phyloP scores from a whole-genome alignment of 92 coral and sea anemone species.

The Metridium senile region DNA sequence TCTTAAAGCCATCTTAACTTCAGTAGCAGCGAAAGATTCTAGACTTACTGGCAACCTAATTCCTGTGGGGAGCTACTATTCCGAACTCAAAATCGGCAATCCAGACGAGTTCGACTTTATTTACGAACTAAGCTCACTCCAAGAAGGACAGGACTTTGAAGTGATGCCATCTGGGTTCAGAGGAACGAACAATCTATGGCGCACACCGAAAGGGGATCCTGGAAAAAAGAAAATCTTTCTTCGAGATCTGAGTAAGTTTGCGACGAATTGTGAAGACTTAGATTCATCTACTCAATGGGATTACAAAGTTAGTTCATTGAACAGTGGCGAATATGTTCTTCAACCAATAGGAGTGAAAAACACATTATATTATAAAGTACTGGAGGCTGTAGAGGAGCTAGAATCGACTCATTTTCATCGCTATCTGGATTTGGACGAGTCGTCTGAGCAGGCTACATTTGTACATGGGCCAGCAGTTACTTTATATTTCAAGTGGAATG shows the following conservation, averaged over 20 bases:
- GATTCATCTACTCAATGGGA: constrained; percentile 11
- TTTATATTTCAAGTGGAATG: constrained; percentile 35
- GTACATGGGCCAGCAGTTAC: constrained; percentile 38
- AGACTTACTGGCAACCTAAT: constrained; percentile 23
- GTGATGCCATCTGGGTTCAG: constrained; percentile 44
- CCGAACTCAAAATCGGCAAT: constrained; percentile 36
- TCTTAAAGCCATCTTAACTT: constrained; percentile 19
- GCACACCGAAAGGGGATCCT: constrained; percentile 33
- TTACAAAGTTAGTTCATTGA: constrained; percentile 8
- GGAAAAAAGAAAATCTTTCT: constrained; percentile 31
- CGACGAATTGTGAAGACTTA: neutral
- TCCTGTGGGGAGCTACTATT: constrained; percentile 35
- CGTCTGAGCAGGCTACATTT: constrained; percentile 12
- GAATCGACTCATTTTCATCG: constrained; percentile 16
- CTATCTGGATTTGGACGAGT: constrained; percentile 15
- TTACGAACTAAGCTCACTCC: constrained; percentile 20
- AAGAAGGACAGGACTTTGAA: constrained; percentile 29
- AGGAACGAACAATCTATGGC: constrained; percentile 38
- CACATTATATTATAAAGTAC: constrained; percentile 16
- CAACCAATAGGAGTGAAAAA: constrained; percentile 37
- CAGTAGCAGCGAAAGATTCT: constrained; percentile 23
- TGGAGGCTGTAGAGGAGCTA: constrained; percentile 7
- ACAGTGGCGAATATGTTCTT: constrained; percentile 13
- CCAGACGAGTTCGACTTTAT: constrained; percentile 44
- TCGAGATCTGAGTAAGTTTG: constrained; percentile 7